Conservation (phyloP, 2,888 invertebrate genomes). For the Azorinus chamasolen region DNA sequence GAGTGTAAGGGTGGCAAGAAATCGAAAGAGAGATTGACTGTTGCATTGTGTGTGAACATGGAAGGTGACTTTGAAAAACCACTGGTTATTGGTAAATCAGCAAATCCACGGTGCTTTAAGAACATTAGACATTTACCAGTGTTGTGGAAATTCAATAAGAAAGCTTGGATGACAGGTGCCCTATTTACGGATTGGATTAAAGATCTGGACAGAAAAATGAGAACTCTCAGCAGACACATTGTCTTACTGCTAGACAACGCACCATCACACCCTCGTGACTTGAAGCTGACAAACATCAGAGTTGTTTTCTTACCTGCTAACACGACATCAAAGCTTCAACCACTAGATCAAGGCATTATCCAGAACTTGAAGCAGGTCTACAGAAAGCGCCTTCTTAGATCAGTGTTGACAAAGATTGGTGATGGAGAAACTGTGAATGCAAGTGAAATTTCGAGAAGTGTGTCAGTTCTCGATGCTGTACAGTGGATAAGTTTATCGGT, state of each 20-base stretch:
- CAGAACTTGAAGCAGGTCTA: not conserved
- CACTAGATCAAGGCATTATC: not conserved
- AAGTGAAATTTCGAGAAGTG: too few relatives aligned
- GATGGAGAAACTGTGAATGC: not conserved
- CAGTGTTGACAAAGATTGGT: not conserved
- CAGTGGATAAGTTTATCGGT: too few relatives aligned
- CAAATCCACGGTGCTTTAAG: not conserved
- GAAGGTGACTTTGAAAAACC: not conserved
- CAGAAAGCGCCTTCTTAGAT: not conserved
- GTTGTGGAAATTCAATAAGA: too few relatives aligned
- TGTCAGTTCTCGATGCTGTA: too few relatives aligned
- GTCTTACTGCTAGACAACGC: not conserved
- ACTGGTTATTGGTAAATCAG: not conserved
- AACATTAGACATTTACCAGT: too few relatives aligned
- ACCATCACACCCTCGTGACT: not conserved
- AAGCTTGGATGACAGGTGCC: too few relatives aligned
- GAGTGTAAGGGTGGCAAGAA: too few relatives aligned
- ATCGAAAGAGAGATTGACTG: not conserved
- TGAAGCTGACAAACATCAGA: not conserved
- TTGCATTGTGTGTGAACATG: not conserved
- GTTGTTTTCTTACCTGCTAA: too few relatives aligned
- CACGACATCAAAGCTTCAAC: not conserved
- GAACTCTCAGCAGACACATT: not conserved
- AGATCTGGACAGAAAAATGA: not conserved
- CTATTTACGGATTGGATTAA: too few relatives aligned